Percentiles rank a stretch among this genome's conserved stretches.
Conservation (phyloP, 1,140 invertebrate genomes). For the Centruroides sculpturatus region DNA sequence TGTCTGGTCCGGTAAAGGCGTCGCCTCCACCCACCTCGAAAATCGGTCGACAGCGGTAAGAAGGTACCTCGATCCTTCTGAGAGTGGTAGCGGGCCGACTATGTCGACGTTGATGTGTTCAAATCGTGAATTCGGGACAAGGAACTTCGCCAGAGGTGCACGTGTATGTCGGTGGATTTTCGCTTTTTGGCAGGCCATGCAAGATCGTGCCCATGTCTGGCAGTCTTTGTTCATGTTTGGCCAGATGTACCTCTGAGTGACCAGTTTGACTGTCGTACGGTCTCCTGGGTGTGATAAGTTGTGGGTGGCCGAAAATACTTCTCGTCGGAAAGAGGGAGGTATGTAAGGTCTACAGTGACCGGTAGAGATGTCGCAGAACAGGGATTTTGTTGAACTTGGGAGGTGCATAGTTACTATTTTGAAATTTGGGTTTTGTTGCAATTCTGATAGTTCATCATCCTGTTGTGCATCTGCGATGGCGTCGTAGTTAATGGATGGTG, state of each 20-base stretch:
- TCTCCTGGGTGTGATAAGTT: conserved; percentile 5
- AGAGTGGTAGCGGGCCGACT: conserved; percentile 30
- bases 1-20: conserved; percentile 26
- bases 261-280: not conserved
- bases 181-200: conserved; percentile 8
- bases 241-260: conserved; percentile 7
- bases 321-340: not conserved
- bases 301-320: conserved; percentile 3
- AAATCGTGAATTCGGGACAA: conserved; percentile 18
- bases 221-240: conserved; percentile 6
- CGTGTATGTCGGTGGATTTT: conserved; percentile 9
- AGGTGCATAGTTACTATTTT: not conserved
- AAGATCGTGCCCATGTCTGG: not conserved
- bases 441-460: too few species aligned
- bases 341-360: conserved; percentile 3
- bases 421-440: too few species aligned
- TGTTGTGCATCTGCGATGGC: too few species aligned
- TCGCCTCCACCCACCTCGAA: conserved; percentile 30
- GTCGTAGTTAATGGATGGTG: too few species aligned
- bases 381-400: not conserved
- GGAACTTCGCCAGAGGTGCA: conserved; percentile 5
- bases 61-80: conserved; percentile 24
- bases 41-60: conserved; percentile 33
- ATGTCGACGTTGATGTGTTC: conserved; percentile 35
- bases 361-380: conserved; percentile 4